These are phyloP conservation scores for Lithobius niger DNA, from an alignment of 1,140 invertebrate genomes.

Conservation along the genomic window DNA sequence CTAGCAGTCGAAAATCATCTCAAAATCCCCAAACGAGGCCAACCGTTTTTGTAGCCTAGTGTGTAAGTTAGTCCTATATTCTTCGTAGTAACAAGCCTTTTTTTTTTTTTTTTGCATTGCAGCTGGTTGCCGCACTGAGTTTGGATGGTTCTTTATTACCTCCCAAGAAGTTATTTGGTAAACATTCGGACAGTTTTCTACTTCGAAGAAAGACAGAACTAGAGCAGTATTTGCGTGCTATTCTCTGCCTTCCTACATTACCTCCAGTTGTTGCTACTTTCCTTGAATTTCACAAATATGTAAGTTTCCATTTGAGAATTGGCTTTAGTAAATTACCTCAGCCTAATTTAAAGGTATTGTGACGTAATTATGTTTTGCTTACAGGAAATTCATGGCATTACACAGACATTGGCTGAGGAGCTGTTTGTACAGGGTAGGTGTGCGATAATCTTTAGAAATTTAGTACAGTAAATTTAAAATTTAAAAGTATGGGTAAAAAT, in stretches of 20 bases:
- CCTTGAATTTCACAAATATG: conserved; percentile 33
- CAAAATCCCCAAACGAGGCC: too few species aligned
- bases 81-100: too few species aligned
- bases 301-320: conserved; percentile 20
- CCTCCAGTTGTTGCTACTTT: conserved; percentile 27
- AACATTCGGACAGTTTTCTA: conserved; percentile 64
- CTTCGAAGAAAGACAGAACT: conserved; percentile 63
- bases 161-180: conserved; percentile 76
- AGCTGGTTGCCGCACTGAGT: not conserved
- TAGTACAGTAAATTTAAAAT: not conserved
- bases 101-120: too few species aligned
- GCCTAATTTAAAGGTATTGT: too few species aligned
- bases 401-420: conserved; percentile 27
- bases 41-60: too few species aligned
- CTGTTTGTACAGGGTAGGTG: conserved; percentile 15
- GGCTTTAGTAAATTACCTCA: too few species aligned
- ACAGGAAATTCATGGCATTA: conserved; percentile 33
- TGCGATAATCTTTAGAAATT: not conserved
- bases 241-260: conserved; percentile 24
- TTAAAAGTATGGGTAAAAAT: too few species aligned
- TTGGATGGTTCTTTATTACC: conserved; percentile 46
- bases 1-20: too few species aligned
- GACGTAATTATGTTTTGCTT: conserved; percentile 15
- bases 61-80: too few species aligned
- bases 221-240: conserved; percentile 61